Evolutionary conservation across 1,140 invertebrate genomes (phyloP), one percentile per base, ranked within the genome.

Genomic region (Augochlora pura): DNA sequence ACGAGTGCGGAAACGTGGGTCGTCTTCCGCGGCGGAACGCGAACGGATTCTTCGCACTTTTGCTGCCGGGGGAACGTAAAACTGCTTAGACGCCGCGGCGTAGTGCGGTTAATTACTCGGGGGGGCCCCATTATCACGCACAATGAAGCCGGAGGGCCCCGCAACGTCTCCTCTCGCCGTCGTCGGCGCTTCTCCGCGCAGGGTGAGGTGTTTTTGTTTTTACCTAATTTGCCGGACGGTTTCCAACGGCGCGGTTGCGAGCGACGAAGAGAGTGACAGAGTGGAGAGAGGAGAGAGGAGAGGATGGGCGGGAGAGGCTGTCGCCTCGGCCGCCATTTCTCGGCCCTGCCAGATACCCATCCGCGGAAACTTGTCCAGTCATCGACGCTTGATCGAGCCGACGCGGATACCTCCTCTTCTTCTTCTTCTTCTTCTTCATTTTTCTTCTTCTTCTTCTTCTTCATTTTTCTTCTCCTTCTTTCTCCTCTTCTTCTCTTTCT

Each of bases 331-430:
- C 82, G 84, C 83, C 86, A 83, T 86, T 86, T 77, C 81, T 85
- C 74, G 77, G 80, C 70, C 84, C 81, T 76, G 70, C 82, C 82
- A 69, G 76, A 87, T 89, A 87, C 83, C 39, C 75, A 82, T 82
- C 83, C 80, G 81, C 80, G 75, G 76, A 89, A 90, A 90, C 66
- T 88, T 90, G 89, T 88, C 84, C 77, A 90, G 88, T 90, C 89
- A 90, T 90, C 83, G 88, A 88, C 84, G 79, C 87, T 89, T 90
- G 89, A 90, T 90, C 89, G 88, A 89, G 88, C 88, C 87, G 86
- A 88, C 88, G 80, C 76, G 84, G 82, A 85, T 84, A 78, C 71
- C 49, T 81, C 52, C 83, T 54, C 42, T 49, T 65, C 49, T 27
- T 59, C 21, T 2, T 78, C 70, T 32, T 71, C 39, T 32, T 54